These are phyloP conservation scores for Loxodonta africana DNA, from an alignment of 2,113 vertebrate species.

Conservation along the genomic window DNA sequence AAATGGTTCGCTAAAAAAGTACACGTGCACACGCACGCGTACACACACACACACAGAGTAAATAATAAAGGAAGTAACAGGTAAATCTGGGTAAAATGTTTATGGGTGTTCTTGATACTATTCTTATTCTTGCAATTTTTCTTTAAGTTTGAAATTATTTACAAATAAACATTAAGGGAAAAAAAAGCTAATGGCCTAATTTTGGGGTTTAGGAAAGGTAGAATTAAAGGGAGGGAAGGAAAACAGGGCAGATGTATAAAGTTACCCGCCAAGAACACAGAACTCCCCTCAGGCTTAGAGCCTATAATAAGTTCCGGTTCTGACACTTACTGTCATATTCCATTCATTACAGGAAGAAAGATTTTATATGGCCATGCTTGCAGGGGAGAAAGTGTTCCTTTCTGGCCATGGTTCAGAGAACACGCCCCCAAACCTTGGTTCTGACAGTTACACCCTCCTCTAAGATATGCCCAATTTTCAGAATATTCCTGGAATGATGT, in stretches of 20 bases:
- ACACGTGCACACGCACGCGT: not conserved
- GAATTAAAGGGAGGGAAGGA: not conserved
- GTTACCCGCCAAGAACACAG: not conserved
- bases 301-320: not conserved
- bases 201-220: not conserved
- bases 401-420: not conserved
- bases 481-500: not conserved
- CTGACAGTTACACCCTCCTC: not conserved
- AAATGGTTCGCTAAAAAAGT: not conserved
- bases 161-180: not conserved
- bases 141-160: slow-evolving; percentile 52
- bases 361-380: not conserved
- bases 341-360: not conserved
- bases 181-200: not conserved
- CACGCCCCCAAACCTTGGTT: not conserved
- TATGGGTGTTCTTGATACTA: not conserved
- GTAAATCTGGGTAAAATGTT: not conserved
- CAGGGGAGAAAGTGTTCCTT: not conserved
- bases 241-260: not conserved
- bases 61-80: not conserved
- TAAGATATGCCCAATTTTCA: not conserved
- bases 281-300: not conserved
- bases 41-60: not conserved
- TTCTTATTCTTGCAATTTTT: not conserved
- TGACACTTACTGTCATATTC: not conserved